These are phyloP conservation scores for Diorhabda carinulata DNA, from an alignment of 1,140 invertebrate species.

Conservation along the genomic window DNA sequence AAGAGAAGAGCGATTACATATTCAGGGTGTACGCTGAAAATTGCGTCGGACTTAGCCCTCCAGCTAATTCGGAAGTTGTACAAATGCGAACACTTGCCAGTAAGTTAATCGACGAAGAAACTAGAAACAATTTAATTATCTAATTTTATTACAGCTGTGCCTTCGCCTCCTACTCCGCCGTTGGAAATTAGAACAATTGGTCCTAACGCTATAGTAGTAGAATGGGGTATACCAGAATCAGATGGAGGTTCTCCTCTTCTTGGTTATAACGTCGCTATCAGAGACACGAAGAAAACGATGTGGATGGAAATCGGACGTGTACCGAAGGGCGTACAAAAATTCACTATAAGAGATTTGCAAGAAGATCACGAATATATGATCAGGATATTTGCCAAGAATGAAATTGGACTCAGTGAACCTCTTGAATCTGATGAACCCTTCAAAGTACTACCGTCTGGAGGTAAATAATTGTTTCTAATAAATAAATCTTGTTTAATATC, in stretches of 20 bases:
- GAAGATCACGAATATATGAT: constrained; percentile 87
- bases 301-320: constrained; percentile 94
- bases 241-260: constrained; percentile 89
- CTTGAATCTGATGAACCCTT: constrained; percentile 90
- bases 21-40: constrained; percentile 94
- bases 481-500: too few relatives aligned
- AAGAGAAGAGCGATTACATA: constrained; percentile 82
- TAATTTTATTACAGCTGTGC: constrained; percentile 62
- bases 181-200: constrained; percentile 79
- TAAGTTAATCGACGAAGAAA: constrained; percentile 52
- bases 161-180: constrained; percentile 84
- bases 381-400: constrained; percentile 89
- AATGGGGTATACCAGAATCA: constrained; percentile 89
- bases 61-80: constrained; percentile 73
- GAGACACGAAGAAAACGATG: constrained; percentile 89
- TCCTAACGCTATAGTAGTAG: constrained; percentile 79
- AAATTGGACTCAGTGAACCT: constrained; percentile 91
- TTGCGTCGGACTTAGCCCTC: constrained; percentile 75
- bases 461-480: constrained; percentile 50
- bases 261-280: constrained; percentile 89
- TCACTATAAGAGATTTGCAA: constrained; percentile 81
- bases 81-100: constrained; percentile 91
- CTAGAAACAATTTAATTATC: background rate
- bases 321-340: constrained; percentile 73
- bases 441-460: constrained; percentile 74